A percentile compares a stretch with the other conserved stretches of the same genome.
phyloP scores from a whole-genome alignment of 53 echinoderm and acorn worm species.

The Holothuria scabra region DNA sequence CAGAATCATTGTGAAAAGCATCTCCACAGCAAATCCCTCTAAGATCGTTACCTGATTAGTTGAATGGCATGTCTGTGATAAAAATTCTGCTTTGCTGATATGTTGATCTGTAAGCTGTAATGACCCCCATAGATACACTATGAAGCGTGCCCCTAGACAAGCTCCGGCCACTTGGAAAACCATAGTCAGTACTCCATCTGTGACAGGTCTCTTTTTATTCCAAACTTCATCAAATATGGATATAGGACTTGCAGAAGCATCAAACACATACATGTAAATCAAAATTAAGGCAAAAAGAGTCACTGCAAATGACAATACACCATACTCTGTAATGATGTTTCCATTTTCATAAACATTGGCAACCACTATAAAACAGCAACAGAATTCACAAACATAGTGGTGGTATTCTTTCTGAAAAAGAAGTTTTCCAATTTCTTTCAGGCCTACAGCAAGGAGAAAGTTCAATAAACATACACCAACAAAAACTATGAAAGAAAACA shows the following conservation, averaged over 20 bases:
- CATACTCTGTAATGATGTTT: constrained; percentile 54
- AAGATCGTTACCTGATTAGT: constrained; percentile 60
- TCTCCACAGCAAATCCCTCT: constrained; percentile 64
- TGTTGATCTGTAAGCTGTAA: constrained; percentile 61
- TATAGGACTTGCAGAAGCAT: constrained; percentile 72
- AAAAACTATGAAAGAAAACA: constrained; percentile 23
- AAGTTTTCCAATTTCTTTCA: constrained; percentile 24
- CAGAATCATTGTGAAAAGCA: constrained; percentile 57
- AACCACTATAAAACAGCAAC: constrained; percentile 70
- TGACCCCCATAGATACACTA: constrained; percentile 69
- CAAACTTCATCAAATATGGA: constrained; percentile 62
- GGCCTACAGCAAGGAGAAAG: constrained; percentile 11
- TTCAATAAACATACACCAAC: constrained; percentile 17
- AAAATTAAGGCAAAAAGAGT: constrained; percentile 54
- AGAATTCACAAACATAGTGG: constrained; percentile 56
- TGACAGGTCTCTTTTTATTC: constrained; percentile 54
- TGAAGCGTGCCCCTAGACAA: constrained; percentile 71
- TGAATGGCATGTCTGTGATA: constrained; percentile 59
- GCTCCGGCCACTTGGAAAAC: constrained; percentile 68
- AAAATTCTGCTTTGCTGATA: constrained; percentile 22
- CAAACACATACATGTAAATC: constrained; percentile 71
- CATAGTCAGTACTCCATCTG: constrained; percentile 57
- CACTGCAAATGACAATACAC: constrained; percentile 61
- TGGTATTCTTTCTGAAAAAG: constrained; percentile 28
- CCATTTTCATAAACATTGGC: constrained; percentile 77